Evolutionary conservation across 2,113 vertebrate genomes (phyloP).

Genomic region (Poicephalus gulielmi): DNA sequence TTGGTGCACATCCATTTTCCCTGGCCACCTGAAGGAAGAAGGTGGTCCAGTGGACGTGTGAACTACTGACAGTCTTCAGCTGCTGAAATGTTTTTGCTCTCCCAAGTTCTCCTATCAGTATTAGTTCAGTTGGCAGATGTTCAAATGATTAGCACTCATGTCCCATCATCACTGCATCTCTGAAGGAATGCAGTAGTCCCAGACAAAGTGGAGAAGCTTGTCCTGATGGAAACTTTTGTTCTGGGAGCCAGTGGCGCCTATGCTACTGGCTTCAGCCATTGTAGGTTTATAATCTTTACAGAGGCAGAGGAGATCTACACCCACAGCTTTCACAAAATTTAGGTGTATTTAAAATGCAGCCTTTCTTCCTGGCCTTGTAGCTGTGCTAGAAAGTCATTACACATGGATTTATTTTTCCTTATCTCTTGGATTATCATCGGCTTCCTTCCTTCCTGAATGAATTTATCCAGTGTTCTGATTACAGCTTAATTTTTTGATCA

Average conservation of each 20-base stretch:
- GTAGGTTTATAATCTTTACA: neutral
- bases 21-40: neutral
- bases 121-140: accelerated
- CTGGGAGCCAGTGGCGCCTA: neutral
- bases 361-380: neutral
- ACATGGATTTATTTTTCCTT: constrained; percentile 26
- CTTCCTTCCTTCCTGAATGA: constrained; percentile 29
- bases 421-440: constrained; percentile 21
- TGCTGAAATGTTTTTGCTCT: neutral
- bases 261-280: accelerated
- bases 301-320: neutral
- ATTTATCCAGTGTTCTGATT: constrained; percentile 42
- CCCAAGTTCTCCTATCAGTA: neutral
- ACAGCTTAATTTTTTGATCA: constrained; percentile 3
- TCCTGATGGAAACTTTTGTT: neutral
- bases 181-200: neutral
- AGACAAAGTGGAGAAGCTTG: neutral
- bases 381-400: constrained; percentile 17
- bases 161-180: neutral
- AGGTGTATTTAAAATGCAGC: neutral
- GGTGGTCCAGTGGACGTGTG: neutral
- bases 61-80: neutral
- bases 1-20: neutral
- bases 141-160: neutral
- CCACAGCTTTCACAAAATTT: neutral